These are phyloP conservation scores for Cataglyphis cursor DNA, from an alignment of 2,888 invertebrate species.

Conservation along the genomic window DNA sequence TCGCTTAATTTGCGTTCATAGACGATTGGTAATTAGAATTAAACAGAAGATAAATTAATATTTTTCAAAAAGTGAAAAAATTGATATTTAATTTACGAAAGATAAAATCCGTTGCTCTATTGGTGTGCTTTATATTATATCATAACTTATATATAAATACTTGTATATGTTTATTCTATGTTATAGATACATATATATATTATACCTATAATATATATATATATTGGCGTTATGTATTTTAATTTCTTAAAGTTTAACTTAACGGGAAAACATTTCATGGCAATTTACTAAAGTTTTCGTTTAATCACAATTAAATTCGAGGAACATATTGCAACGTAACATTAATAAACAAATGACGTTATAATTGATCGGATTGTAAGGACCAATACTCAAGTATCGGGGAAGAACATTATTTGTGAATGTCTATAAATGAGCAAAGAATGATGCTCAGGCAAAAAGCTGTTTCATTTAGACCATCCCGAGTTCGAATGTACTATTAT, in stretches of 20 bases:
- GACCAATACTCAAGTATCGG: background rate
- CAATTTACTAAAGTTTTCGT: conserved; percentile 6
- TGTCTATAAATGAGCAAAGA: background rate
- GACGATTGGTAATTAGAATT: conserved; percentile 10
- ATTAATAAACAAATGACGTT: background rate
- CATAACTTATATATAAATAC: background rate
- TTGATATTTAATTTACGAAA: conserved; percentile 22
- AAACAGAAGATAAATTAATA: background rate
- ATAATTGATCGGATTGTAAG: background rate
- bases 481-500: background rate
- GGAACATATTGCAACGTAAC: background rate
- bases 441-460: background rate
- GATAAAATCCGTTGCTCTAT: background rate
- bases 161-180: background rate
- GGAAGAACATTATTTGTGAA: background rate
- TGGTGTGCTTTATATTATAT: background rate
- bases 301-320: conserved; percentile 5
- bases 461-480: background rate
- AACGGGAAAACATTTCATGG: background rate
- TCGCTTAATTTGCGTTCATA: conserved; percentile 23
- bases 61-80: background rate
- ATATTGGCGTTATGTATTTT: background rate
- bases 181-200: background rate
- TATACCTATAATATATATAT: background rate
- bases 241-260: background rate